phyloP scores from a whole-genome alignment of 2,797 vertebrate species.

The Tapirus indicus region DNA sequence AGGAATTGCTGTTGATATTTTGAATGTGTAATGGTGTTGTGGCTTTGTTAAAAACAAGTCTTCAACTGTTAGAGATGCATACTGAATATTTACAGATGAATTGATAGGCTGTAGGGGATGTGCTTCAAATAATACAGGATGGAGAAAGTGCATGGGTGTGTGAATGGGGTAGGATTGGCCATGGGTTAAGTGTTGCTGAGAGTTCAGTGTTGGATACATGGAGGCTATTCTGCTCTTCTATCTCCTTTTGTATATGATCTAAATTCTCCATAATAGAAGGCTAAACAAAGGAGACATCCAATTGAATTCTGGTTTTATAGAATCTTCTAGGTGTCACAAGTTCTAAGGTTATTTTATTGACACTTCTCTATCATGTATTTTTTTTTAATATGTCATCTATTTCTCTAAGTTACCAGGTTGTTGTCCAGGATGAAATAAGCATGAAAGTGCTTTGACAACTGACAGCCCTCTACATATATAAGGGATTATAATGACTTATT shows the following conservation, averaged over 20 bases:
- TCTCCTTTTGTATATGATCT: neutral
- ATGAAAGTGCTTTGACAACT: neutral
- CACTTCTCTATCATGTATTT: neutral
- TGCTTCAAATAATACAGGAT: neutral
- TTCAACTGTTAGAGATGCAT: neutral
- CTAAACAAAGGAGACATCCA: neutral
- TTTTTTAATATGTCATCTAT: neutral
- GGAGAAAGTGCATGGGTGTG: neutral
- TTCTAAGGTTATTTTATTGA: neutral
- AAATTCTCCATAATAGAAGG: neutral
- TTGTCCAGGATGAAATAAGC: neutral
- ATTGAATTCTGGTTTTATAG: neutral
- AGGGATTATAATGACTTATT: neutral
- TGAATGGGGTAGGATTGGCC: neutral
- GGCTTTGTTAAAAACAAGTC: neutral
- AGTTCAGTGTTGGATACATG: neutral
- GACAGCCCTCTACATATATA: neutral
- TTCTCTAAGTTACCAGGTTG: neutral
- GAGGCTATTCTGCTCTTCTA: neutral
- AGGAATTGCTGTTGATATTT: neutral
- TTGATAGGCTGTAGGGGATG: neutral
- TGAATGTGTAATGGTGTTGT: neutral
- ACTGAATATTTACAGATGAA: too few species aligned
- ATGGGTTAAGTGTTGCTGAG: neutral
- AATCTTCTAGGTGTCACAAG: neutral